Conservation (phyloP, 1,140 invertebrate species). For the Proctacanthus coquilletti region DNA sequence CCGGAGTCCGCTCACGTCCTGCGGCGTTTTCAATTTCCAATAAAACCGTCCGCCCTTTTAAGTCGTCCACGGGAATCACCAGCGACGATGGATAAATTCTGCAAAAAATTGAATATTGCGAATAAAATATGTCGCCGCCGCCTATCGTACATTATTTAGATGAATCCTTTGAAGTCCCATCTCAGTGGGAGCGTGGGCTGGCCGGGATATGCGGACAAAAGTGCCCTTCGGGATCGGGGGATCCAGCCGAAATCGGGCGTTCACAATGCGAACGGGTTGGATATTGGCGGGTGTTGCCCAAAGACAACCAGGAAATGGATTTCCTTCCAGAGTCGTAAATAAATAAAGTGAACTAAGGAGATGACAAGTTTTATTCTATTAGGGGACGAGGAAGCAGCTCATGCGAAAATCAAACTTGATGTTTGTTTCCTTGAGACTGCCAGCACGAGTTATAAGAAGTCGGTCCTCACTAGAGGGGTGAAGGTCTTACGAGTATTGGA, state of each 20-base stretch:
- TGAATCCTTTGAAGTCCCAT: not conserved
- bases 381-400: not conserved
- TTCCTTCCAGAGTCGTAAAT: not conserved
- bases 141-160: not conserved
- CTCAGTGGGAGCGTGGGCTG: too few relatives aligned
- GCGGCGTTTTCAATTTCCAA: slow-evolving; percentile 1
- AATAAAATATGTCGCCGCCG: not conserved
- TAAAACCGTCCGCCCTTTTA: not conserved
- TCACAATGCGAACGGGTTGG: not conserved
- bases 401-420: not conserved
- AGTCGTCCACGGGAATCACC: not conserved
- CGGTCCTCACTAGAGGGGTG: not conserved
- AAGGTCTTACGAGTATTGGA: not conserved
- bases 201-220: too few relatives aligned
- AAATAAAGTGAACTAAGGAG: slow-evolving; percentile 1
- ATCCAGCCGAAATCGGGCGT: too few relatives aligned
- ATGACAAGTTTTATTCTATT: slow-evolving; percentile 1
- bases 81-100: too few relatives aligned
- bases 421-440: not conserved
- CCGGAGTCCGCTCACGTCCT: not conserved
- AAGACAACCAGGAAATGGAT: not conserved
- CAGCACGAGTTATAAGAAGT: not conserved
- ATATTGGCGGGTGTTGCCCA: not conserved
- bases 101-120: not conserved
- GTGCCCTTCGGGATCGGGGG: too few relatives aligned